Conservation (phyloP, 2,797 vertebrate species). For the Loriculus beryllinus region DNA sequence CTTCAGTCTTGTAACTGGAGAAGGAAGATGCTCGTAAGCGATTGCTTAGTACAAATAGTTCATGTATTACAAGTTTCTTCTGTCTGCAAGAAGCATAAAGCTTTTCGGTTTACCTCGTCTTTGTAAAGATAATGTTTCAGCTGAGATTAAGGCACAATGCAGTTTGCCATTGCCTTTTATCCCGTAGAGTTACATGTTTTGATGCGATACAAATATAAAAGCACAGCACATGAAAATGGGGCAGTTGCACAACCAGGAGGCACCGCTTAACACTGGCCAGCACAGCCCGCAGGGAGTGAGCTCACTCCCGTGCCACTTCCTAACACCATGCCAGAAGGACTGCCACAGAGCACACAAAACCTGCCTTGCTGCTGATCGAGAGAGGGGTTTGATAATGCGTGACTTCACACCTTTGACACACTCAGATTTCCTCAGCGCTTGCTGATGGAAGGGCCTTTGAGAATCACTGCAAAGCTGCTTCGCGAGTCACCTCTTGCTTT, state of each 20-base stretch:
- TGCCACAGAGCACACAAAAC: not conserved
- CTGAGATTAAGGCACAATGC: not conserved
- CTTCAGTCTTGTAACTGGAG: not conserved
- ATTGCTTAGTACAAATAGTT: not conserved
- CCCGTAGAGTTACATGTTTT: not conserved
- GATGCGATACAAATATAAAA: not conserved
- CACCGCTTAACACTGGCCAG: not conserved
- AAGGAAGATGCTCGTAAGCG: not conserved
- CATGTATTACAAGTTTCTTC: not conserved
- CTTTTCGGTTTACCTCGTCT: not conserved
- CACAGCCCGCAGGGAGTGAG: not conserved
- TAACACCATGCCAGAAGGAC: not conserved
- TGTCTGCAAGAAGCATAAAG: not conserved
- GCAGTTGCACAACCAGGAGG: not conserved
- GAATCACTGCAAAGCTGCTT: not conserved
- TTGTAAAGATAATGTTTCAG: not conserved
- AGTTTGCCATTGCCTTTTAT: not conserved
- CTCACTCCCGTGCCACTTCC: not conserved
- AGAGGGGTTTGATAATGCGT: not conserved
- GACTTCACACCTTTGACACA: accelerated
- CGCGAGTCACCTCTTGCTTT: accelerated
- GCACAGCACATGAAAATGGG: not conserved
- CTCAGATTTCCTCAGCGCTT: not conserved
- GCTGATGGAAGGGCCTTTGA: not conserved
- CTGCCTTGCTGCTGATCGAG: not conserved